These are phyloP conservation scores for Epirrhoe alternata DNA, from an alignment of 2,888 invertebrate species.

Conservation along the genomic window DNA sequence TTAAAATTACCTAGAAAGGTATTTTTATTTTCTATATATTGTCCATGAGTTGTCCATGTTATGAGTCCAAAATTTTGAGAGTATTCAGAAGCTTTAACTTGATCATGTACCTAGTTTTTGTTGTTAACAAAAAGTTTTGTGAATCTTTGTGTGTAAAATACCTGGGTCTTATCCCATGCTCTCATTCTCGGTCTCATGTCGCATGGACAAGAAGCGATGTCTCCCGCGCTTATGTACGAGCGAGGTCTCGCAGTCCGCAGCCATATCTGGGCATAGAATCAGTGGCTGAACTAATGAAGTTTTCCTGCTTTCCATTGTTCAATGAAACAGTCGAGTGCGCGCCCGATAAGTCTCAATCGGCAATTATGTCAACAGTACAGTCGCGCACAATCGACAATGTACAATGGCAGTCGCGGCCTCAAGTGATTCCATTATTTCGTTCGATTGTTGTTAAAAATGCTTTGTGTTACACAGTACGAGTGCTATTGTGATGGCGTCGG, in stretches of 20 bases:
- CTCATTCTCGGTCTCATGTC: too few species aligned
- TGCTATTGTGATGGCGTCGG: slow-evolving; percentile 17
- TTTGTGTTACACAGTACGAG: slow-evolving; percentile 16
- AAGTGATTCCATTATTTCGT: slow-evolving; percentile 23
- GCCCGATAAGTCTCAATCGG: slow-evolving; percentile 30
- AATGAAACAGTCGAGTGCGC: slow-evolving; percentile 29
- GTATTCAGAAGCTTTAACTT: too few species aligned
- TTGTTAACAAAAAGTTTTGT: too few species aligned
- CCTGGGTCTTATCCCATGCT: too few species aligned
- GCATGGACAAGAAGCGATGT: not conserved
- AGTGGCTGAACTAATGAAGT: slow-evolving; percentile 30
- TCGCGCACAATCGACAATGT: slow-evolving; percentile 25
- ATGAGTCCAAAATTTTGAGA: too few species aligned
- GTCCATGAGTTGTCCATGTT: too few species aligned
- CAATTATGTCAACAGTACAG: slow-evolving; percentile 25
- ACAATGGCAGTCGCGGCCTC: slow-evolving; percentile 29
- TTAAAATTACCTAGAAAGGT: too few species aligned
- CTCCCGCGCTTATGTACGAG: not conserved
- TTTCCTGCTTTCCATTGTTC: slow-evolving; percentile 34
- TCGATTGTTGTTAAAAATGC: slow-evolving; percentile 33
- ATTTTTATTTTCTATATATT: too few species aligned
- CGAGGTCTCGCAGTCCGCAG: not conserved
- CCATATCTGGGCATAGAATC: slow-evolving; percentile 4
- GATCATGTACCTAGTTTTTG: too few species aligned
- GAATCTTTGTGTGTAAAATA: too few species aligned